These are phyloP conservation scores for Leptinotarsa undecemlineata DNA, from an alignment of 1,140 invertebrate species.

Conservation along the genomic window DNA sequence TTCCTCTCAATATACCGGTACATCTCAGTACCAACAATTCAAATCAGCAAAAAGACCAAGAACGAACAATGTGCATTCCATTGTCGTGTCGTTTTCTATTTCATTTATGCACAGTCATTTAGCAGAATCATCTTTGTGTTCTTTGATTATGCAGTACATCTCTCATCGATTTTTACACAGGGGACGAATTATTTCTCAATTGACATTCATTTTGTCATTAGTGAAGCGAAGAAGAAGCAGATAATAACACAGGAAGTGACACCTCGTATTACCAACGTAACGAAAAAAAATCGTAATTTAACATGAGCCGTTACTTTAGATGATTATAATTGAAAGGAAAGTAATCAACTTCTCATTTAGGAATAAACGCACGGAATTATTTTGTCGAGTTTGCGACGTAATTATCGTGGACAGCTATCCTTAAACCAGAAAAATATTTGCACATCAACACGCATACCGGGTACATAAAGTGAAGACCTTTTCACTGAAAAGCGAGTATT, in stretches of 20 bases:
- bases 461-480: too few species aligned
- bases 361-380: too few species aligned
- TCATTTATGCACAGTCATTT: conserved; percentile 3
- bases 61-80: not conserved
- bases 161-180: too few species aligned
- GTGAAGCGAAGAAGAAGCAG: not conserved
- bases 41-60: not conserved
- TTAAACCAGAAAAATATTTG: too few species aligned
- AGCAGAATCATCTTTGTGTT: not conserved
- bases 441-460: too few species aligned
- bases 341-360: not conserved
- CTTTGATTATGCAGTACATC: too few species aligned
- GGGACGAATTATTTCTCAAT: not conserved
- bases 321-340: not conserved
- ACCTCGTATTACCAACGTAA: not conserved
- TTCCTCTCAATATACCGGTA: not conserved
- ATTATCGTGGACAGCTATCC: too few species aligned
- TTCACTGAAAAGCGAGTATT: too few species aligned
- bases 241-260: conserved; percentile 5
- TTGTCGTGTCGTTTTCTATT: not conserved
- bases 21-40: not conserved
- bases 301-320: not conserved
- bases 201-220: not conserved
- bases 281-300: not conserved
- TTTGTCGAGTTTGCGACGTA: too few species aligned